phyloP scores from a whole-genome alignment of 1,140 invertebrate species.

The Lysiphlebus fabarum region DNA sequence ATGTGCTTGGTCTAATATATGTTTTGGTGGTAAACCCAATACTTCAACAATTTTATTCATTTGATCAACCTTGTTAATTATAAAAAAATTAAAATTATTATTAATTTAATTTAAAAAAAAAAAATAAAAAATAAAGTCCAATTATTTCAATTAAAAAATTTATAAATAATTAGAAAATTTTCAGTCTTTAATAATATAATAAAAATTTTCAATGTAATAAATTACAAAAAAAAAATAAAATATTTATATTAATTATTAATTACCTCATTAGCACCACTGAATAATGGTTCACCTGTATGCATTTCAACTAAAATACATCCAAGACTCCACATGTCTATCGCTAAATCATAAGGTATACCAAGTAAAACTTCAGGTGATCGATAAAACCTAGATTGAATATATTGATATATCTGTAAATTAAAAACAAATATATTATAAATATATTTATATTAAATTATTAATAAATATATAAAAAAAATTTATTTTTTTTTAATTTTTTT shows the following conservation, averaged over 20 bases:
- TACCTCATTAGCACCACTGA: conserved; percentile 96
- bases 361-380: conserved; percentile 93
- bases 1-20: conserved; percentile 90
- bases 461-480: too few species aligned
- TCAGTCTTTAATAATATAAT: not conserved
- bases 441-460: too few species aligned
- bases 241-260: conserved; percentile 19
- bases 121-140: too few species aligned
- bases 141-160: too few species aligned
- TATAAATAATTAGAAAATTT: conserved; percentile 1
- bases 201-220: too few species aligned
- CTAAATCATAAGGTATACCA: conserved; percentile 89
- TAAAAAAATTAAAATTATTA: too few species aligned
- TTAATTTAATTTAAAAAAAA: too few species aligned
- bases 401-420: conserved; percentile 92
- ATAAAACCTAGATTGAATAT: conserved; percentile 99
- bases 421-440: too few species aligned
- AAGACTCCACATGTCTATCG: conserved; percentile 97
- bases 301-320: conserved; percentile 99
- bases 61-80: conserved; percentile 80
- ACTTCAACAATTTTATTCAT: conserved; percentile 99
- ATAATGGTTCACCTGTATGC: conserved; percentile 99
- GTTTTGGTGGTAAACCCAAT: conserved; percentile 93
- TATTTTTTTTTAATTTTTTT: too few species aligned
- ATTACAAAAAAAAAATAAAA: too few species aligned